phyloP scores from a whole-genome alignment of 2,797 vertebrate species.

The Muscicapa striata region DNA sequence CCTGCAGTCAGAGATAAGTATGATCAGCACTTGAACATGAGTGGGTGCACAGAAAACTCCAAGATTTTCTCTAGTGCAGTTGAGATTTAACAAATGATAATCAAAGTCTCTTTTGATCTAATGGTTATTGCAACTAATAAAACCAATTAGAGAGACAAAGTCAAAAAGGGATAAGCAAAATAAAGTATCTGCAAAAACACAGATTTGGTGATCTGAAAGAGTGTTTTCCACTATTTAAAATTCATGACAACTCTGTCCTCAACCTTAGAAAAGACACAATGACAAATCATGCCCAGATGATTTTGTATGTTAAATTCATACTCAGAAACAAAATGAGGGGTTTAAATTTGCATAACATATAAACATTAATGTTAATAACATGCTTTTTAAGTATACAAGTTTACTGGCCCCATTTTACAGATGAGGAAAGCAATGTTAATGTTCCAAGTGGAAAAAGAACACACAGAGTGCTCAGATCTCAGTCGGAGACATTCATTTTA shows the following conservation, averaged over 20 bases:
- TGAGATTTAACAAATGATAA: conserved; percentile 23
- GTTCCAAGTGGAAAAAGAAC: neutral
- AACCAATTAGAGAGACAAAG: conserved; percentile 20
- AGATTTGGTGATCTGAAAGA: neutral
- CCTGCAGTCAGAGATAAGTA: neutral
- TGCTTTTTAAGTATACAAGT: neutral
- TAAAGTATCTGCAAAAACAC: neutral
- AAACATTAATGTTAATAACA: neutral
- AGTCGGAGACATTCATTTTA: neutral
- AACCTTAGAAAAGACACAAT: neutral
- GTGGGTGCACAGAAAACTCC: neutral
- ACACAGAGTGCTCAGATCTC: neutral
- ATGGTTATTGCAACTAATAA: neutral
- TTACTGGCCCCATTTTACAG: neutral
- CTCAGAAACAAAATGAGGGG: neutral
- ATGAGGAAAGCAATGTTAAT: neutral
- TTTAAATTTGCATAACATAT: neutral
- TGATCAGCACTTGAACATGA: conserved; percentile 5
- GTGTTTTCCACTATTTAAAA: neutral
- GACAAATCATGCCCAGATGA: neutral
- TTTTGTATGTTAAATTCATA: neutral
- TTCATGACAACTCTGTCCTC: neutral
- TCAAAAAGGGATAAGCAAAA: conserved; percentile 6
- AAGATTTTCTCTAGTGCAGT: neutral
- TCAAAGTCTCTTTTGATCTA: conserved; percentile 21